phyloP scores from a whole-genome alignment of 2,113 vertebrate genomes.

The Datnioides undecimradiatus region DNA sequence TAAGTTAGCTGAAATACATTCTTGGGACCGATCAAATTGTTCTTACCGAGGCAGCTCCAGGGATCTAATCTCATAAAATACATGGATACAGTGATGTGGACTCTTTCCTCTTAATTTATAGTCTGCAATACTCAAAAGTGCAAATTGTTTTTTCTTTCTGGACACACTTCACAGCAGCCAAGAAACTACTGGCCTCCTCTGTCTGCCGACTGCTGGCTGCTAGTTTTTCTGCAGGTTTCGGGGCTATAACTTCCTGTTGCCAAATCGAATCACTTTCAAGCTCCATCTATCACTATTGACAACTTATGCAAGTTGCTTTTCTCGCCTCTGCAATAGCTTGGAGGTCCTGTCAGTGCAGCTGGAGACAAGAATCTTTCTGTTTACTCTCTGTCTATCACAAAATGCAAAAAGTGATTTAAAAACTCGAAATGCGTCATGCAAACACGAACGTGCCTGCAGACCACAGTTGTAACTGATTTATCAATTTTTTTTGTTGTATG shows the following conservation, averaged over 20 bases:
- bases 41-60: background rate
- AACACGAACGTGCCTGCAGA: background rate
- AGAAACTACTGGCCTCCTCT: conserved; percentile 13
- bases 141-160: conserved; percentile 4
- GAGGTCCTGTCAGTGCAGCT: conserved; percentile 38
- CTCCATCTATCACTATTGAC: conserved; percentile 55
- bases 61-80: background rate
- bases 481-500: background rate
- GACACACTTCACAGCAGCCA: conserved; percentile 10
- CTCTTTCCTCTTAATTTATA: background rate
- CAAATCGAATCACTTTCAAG: conserved; percentile 45
- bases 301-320: conserved; percentile 40
- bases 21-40: background rate
- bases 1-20: conserved; percentile 1
- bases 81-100: background rate
- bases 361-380: conserved; percentile 20
- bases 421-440: background rate
- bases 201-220: background rate
- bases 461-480: background rate
- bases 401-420: conserved; percentile 7
- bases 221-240: conserved; percentile 30
- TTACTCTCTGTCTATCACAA: conserved; percentile 16
- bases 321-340: conserved; percentile 33
- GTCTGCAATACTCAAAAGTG: background rate
- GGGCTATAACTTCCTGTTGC: conserved; percentile 12